Evolutionary conservation across 2,888 invertebrate genomes (phyloP).

Genomic region (Cataglyphis albicans): DNA sequence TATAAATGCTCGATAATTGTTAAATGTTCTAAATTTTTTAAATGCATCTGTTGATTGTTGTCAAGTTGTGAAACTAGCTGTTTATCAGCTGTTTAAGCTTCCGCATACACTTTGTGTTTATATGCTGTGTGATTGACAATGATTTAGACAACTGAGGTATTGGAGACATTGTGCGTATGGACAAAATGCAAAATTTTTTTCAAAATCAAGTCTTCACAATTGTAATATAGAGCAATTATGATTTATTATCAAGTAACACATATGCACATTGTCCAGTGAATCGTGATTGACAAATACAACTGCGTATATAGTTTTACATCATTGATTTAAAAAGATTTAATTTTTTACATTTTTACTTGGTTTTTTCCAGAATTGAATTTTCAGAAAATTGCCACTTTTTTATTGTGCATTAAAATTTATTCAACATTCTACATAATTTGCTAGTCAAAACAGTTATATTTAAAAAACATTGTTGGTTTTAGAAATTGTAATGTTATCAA

Average conservation of each 20-base stretch:
- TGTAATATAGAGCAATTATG: background rate
- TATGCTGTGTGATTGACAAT: background rate
- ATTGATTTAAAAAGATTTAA: background rate
- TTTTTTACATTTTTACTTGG: background rate
- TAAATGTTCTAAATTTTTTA: background rate
- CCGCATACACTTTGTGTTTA: background rate
- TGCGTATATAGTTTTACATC: background rate
- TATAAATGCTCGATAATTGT: slow-evolving; percentile 25
- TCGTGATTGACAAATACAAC: background rate
- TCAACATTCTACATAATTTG: background rate
- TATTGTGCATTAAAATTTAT: background rate
- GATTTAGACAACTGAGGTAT: background rate
- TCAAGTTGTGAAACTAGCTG: background rate
- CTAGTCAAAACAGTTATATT: background rate
- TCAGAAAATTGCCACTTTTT: background rate
- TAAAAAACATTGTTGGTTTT: background rate
- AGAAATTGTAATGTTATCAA: too few relatives aligned
- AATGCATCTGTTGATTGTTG: slow-evolving; percentile 1
- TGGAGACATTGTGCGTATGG: too few relatives aligned
- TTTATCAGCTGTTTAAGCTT: slow-evolving; percentile 15
- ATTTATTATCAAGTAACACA: slow-evolving; percentile 3
- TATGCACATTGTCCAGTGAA: background rate
- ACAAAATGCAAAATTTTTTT: background rate
- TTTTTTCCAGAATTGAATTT: background rate
- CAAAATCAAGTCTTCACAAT: too few relatives aligned